phyloP scores from a whole-genome alignment of 2,888 invertebrate genomes.

The Ischnus inquisitorius region DNA sequence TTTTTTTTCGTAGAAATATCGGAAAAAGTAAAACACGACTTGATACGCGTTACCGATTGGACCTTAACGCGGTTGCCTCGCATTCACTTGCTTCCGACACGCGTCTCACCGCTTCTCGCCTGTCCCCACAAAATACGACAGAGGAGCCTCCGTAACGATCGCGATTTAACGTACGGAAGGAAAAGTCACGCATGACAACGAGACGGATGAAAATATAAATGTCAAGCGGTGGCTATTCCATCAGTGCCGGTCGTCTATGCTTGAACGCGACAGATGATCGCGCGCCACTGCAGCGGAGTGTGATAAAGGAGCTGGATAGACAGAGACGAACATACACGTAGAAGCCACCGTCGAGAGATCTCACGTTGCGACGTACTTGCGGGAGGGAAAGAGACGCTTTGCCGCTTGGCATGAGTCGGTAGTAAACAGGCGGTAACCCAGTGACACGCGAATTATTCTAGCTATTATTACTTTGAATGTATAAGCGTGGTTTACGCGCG shows the following conservation, averaged over 20 bases:
- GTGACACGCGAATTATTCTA: conserved; percentile 69
- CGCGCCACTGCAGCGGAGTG: not conserved
- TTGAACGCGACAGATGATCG: conserved; percentile 3
- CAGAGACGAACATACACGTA: conserved; percentile 20
- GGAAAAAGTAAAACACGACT: too few species aligned
- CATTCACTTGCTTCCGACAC: too few species aligned
- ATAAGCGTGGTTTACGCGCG: conserved; percentile 3
- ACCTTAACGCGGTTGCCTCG: too few species aligned
- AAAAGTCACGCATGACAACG: conserved; percentile 8
- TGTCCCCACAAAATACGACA: too few species aligned
- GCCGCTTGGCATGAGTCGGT: conserved; percentile 64
- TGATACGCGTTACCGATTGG: too few species aligned
- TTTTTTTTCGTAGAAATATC: too few species aligned
- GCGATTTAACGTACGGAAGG: conserved; percentile 2
- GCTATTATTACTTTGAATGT: conserved; percentile 65
- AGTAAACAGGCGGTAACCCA: conserved; percentile 68
- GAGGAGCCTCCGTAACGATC: not conserved
- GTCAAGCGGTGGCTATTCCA: conserved; percentile 19
- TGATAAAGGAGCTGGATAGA: conserved; percentile 4
- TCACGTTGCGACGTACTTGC: conserved; percentile 18
- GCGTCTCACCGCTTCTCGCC: too few species aligned
- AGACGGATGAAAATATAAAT: conserved; percentile 33
- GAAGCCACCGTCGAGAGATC: conserved; percentile 6
- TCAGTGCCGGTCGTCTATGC: conserved; percentile 1
- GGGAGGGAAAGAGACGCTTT: conserved; percentile 45